phyloP scores from a whole-genome alignment of 2,113 vertebrate genomes.

The Melanocharis versteri region DNA sequence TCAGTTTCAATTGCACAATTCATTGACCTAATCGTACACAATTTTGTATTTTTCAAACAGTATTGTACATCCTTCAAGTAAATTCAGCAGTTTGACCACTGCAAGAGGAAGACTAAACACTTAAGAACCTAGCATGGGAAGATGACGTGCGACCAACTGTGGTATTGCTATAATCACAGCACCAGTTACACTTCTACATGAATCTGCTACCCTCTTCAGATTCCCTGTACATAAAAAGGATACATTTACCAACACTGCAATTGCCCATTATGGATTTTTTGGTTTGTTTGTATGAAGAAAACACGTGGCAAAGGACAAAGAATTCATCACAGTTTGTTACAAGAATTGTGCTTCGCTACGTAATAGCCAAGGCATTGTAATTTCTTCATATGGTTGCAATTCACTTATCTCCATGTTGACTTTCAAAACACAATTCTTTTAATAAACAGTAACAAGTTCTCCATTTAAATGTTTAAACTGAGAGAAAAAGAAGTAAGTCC shows the following conservation, averaged over 20 bases:
- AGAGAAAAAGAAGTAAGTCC: constrained; percentile 69
- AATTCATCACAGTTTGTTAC: constrained; percentile 79
- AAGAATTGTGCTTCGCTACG: constrained; percentile 77
- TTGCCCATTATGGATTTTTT: constrained; percentile 73
- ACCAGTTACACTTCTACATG: constrained; percentile 75
- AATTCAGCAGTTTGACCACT: constrained; percentile 70
- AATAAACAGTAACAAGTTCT: constrained; percentile 81
- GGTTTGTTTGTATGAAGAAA: constrained; percentile 70
- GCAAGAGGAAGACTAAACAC: constrained; percentile 72
- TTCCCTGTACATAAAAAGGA: constrained; percentile 66
- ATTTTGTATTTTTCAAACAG: constrained; percentile 68
- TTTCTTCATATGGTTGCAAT: constrained; percentile 49
- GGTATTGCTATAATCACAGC: constrained; percentile 82
- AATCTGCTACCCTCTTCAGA: constrained; percentile 59
- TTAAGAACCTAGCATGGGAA: constrained; percentile 58
- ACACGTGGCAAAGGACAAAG: constrained; percentile 61
- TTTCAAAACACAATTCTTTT: constrained; percentile 76
- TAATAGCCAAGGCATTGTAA: constrained; percentile 49
- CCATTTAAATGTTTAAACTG: constrained; percentile 69
- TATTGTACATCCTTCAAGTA: constrained; percentile 79
- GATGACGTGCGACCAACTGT: constrained; percentile 59
- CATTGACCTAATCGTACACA: constrained; percentile 74
- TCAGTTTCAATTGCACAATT: constrained; percentile 74
- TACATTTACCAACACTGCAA: constrained; percentile 64
- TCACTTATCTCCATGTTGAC: constrained; percentile 17